Evolutionary conservation across 2,888 invertebrate genomes (phyloP), one percentile per base, ranked within the genome.

Genomic region (Acrobasis consociella): DNA sequence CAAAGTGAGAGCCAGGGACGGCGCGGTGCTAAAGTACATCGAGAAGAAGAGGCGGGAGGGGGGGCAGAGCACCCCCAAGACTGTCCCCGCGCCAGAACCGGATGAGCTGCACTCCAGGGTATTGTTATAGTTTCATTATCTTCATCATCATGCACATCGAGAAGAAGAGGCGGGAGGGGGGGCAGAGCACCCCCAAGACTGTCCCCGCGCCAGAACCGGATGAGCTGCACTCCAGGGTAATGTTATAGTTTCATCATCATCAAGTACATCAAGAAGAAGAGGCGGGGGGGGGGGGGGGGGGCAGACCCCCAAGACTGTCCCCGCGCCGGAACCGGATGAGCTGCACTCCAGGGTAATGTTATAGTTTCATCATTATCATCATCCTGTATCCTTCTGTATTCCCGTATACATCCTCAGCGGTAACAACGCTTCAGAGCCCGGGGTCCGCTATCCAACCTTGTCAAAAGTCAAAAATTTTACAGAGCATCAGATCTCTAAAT

Each of bases 31-130:
- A 38, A 76, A 74, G 65, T 72, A 76, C 71, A 17, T 78, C 58
- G 69, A 77, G 46, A 73, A 69, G 46, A 68, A 67, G 9, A 74
- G 63, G 39, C 67, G 68, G 58, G 68, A 75, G 49, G 65, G 68
- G 65, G 70, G 72, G 62, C 82, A 85, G 10, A 87, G 87, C 64
- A 88, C 87, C 3, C 87, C 89, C 0, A 85, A 78, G 56, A 60
- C 66, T 1, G 66, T 79, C 0, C 78, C 82, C 67, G 77, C 81
- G 2, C 73, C 74, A 1, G 72, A 76, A 7, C 66, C 68, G 9
- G 86, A 85, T 2, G 84, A 84, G n/a, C 82, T 80, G 65, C 81
- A 86, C 72, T 78, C 83, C 17, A 85, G 75, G 74, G 86, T 87
- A 63, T 2, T 22, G 22, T 22, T 3, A 22, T 22, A 22, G 22